phyloP scores from a whole-genome alignment of 1,140 invertebrate genomes.

The Prorops nasuta region DNA sequence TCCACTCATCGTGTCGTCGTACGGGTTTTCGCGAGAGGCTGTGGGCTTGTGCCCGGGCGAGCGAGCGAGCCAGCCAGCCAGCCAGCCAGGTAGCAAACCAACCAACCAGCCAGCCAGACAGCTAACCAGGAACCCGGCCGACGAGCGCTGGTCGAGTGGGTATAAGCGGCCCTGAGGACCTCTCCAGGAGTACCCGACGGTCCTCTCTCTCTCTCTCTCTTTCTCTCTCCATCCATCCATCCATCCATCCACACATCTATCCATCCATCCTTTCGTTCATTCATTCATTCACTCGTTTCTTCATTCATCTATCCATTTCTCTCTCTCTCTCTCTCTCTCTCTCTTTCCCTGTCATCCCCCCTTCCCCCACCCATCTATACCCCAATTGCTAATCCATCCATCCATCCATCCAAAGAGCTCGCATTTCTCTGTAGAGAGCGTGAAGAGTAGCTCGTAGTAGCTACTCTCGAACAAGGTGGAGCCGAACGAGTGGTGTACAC shows the following conservation, averaged over 20 bases:
- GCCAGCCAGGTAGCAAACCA: constrained; percentile 17
- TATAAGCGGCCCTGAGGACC: constrained; percentile 57
- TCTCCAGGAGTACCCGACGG: constrained; percentile 57
- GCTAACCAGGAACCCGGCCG: constrained; percentile 15
- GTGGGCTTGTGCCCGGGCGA: constrained; percentile 21
- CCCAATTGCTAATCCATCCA: constrained; percentile 18
- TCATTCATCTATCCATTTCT: too few relatives aligned
- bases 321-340: too few relatives aligned
- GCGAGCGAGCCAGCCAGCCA: constrained; percentile 20
- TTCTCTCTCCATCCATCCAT: constrained; percentile 41
- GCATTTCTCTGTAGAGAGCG: constrained; percentile 46
- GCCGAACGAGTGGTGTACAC: constrained; percentile 45
- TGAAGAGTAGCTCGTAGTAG: too few relatives aligned
- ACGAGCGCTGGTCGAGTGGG: constrained; percentile 49
- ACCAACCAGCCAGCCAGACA: constrained; percentile 20
- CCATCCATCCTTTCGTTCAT: constrained; percentile 29
- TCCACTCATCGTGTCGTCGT: constrained; percentile 47
- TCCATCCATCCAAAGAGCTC: constrained; percentile 26
- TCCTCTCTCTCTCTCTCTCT: constrained; percentile 57
- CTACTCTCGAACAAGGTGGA: constrained; percentile 51
- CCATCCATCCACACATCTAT: constrained; percentile 29
- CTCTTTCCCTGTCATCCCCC: too few relatives aligned
- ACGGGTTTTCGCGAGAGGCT: constrained; percentile 36
- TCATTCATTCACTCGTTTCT: too few relatives aligned
- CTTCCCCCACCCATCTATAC: too few relatives aligned